Conservation (phyloP, 1,140 invertebrate genomes). For the Rhynchophorus ferrugineus region DNA sequence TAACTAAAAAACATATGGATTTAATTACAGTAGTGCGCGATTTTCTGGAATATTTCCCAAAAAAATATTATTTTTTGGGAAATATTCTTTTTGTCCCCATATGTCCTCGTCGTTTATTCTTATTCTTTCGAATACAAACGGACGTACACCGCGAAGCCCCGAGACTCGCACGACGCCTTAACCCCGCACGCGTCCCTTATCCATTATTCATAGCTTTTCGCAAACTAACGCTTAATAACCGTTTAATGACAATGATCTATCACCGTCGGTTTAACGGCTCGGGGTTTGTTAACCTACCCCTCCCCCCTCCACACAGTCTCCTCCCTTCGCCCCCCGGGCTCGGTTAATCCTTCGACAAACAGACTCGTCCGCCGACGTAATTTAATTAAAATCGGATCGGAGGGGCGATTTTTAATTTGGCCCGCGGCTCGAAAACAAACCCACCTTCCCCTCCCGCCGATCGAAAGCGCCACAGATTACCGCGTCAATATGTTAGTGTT, state of each 20-base stretch:
- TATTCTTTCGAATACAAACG: too few relatives aligned
- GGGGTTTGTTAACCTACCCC: conserved; percentile 11
- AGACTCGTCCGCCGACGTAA: conserved; percentile 18
- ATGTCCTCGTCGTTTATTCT: too few relatives aligned
- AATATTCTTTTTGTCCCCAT: too few relatives aligned
- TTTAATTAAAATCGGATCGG: conserved; percentile 28
- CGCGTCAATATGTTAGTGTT: conserved; percentile 15
- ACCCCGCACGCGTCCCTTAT: not conserved
- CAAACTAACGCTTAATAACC: conserved; percentile 21
- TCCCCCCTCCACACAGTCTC: too few relatives aligned
- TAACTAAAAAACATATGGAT: too few relatives aligned
- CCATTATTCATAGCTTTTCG: conserved; percentile 12
- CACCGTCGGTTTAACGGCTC: conserved; percentile 14
- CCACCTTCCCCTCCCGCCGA: too few relatives aligned
- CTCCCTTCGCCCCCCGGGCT: too few relatives aligned
- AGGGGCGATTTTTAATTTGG: conserved; percentile 26
- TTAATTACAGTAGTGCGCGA: too few relatives aligned
- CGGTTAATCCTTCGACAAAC: conserved; percentile 22
- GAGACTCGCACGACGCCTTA: too few relatives aligned
- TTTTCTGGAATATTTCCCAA: too few relatives aligned
- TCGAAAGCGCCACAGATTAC: conserved; percentile 16
- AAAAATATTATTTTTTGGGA: too few relatives aligned
- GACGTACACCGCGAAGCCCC: too few relatives aligned
- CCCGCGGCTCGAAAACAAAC: conserved; percentile 15
- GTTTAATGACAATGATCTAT: conserved; percentile 26